Percentiles rank a stretch among this genome's conserved stretches.
Evolutionary conservation across 2,888 invertebrate genomes (phyloP).

Genomic region (Pheosia tremula): DNA sequence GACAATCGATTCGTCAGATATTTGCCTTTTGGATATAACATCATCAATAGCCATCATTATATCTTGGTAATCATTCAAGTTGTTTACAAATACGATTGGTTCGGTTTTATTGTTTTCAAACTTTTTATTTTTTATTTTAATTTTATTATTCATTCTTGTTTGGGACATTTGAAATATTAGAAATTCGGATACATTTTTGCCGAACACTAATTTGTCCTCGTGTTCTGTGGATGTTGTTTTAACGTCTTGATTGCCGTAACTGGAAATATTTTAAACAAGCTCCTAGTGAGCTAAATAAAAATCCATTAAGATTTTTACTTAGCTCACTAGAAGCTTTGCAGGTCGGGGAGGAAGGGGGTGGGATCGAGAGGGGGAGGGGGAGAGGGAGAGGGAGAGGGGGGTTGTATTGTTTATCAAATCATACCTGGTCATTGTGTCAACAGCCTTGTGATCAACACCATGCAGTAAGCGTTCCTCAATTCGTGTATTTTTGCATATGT

Average conservation of each 20-base stretch:
- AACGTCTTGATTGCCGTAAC: neutral
- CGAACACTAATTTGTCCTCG: neutral
- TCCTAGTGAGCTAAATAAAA: too few relatives aligned
- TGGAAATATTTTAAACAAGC: neutral
- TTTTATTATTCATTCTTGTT: neutral
- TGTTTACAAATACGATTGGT: neutral
- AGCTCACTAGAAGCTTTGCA: too few relatives aligned
- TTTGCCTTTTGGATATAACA: neutral
- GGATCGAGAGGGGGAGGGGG: too few relatives aligned
- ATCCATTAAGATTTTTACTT: too few relatives aligned
- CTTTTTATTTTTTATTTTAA: neutral
- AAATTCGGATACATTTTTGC: neutral
- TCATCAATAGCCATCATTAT: neutral
- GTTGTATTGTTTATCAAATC: neutral
- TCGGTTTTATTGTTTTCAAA: neutral
- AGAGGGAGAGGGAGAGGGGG: too few relatives aligned
- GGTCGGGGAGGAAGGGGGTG: too few relatives aligned
- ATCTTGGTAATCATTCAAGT: neutral
- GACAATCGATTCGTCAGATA: neutral
- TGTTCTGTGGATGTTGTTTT: neutral
- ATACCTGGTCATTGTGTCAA: neutral
- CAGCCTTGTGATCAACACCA: slow-evolving; percentile 1
- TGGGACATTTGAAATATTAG: neutral
- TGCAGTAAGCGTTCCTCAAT: neutral
- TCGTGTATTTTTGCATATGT: neutral